phyloP scores from a whole-genome alignment of 2,888 invertebrate genomes.

The Metacarcinus magister region DNA sequence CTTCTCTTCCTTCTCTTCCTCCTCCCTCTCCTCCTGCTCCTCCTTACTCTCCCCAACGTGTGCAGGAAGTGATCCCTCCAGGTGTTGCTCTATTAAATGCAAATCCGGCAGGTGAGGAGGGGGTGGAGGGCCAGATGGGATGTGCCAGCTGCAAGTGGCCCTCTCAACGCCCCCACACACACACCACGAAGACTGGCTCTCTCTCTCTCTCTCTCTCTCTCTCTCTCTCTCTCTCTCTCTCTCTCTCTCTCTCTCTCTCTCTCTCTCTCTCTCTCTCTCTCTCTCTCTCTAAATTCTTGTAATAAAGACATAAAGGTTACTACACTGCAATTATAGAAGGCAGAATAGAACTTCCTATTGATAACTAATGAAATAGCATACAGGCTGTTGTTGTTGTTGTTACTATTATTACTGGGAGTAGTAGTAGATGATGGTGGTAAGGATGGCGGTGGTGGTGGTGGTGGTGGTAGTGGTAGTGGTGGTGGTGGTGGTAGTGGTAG shows the following conservation, averaged over 20 bases:
- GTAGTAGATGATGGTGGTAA: too few species aligned
- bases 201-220: background rate
- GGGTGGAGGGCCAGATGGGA: background rate
- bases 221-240: background rate
- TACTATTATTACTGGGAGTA: too few species aligned
- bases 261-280: background rate
- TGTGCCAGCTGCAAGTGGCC: background rate
- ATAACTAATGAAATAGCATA: too few species aligned
- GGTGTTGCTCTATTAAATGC: constrained; percentile 35
- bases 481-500: background rate
- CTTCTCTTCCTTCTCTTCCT: background rate
- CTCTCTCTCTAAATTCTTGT: background rate
- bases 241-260: background rate
- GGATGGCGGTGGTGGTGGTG: too few species aligned
- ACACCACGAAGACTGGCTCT: background rate
- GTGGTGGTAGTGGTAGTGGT: too few species aligned
- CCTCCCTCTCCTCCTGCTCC: background rate
- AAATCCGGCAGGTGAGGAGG: constrained; percentile 36
- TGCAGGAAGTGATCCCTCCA: constrained; percentile 31
- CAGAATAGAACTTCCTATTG: too few species aligned
- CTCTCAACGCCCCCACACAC: constrained; percentile 3
- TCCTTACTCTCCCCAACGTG: background rate
- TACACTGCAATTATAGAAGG: too few species aligned
- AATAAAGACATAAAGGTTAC: too few species aligned
- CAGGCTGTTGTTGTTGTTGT: too few species aligned